phyloP scores from a whole-genome alignment of 2,797 vertebrate genomes.

The Clarias fuscus region DNA sequence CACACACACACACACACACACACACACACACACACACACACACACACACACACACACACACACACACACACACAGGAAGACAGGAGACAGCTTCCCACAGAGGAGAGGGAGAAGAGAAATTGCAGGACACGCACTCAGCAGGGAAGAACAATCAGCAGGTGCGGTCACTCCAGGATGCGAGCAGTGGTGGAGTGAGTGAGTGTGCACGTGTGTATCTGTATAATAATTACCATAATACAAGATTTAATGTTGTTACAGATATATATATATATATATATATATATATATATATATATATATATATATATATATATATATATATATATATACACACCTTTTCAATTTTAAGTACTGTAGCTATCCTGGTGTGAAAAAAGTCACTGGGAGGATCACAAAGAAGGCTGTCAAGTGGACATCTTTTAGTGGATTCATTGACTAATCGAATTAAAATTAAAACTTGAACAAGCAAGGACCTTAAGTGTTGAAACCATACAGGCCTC shows the following conservation, averaged over 20 bases:
- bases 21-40: no score
- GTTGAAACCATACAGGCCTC: not conserved
- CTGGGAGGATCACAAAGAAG: not conserved
- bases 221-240: not conserved
- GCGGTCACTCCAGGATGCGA: conserved; percentile 13
- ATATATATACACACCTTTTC: no score
- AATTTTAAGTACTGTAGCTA: not conserved
- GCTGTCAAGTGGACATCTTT: not conserved
- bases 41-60: no score
- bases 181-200: not conserved
- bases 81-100: conserved; percentile 55
- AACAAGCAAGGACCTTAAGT: not conserved
- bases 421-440: not conserved
- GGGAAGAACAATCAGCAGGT: not conserved
- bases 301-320: no score
- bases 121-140: not conserved
- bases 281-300: no score
- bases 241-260: conserved; percentile 1
- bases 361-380: not conserved
- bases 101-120: conserved; percentile 23
- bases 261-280: no score
- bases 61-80: conserved; percentile 47
- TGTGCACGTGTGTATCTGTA: not conserved
- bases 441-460: not conserved
- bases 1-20: no score